Percentiles rank a stretch among this genome's conserved stretches.
Evolutionary conservation across 1,140 invertebrate genomes (phyloP).

Genomic region (Drosophila burlai): DNA sequence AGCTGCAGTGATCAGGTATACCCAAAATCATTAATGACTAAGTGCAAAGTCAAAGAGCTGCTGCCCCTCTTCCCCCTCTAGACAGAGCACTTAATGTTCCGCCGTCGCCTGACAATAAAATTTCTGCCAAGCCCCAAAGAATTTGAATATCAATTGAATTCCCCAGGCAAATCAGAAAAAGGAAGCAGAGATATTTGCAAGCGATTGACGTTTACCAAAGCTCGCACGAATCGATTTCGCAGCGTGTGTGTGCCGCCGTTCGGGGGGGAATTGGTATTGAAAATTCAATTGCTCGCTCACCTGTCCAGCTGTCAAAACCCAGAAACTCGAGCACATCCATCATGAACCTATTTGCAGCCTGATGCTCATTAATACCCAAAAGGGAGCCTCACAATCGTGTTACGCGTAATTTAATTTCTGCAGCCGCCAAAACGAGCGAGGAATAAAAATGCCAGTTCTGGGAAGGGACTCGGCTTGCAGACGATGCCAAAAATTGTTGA

Average conservation of each 20-base stretch:
- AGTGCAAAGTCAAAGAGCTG: constrained; percentile 4
- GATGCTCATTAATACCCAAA: constrained; percentile 79
- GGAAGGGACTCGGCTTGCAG: constrained; percentile 36
- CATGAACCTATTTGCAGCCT: constrained; percentile 62
- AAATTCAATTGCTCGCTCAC: constrained; percentile 57
- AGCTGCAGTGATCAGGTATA: background rate
- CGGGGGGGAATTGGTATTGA: constrained; percentile 10
- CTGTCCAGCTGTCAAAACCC: constrained; percentile 54
- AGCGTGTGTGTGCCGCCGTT: background rate
- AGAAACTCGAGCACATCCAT: constrained; percentile 61
- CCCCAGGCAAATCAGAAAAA: constrained; percentile 31
- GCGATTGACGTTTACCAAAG: constrained; percentile 28
- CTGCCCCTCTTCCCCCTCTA: background rate
- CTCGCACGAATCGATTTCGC: constrained; percentile 31
- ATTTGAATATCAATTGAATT: constrained; percentile 39
- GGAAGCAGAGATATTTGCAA: constrained; percentile 23
- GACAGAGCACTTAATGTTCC: constrained; percentile 3
- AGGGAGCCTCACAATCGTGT: constrained; percentile 75
- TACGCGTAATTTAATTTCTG: constrained; percentile 82
- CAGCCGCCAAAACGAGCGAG: constrained; percentile 44
- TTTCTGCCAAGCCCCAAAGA: background rate
- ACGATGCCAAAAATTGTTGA: constrained; percentile 74
- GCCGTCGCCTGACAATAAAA: background rate
- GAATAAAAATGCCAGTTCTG: constrained; percentile 52
- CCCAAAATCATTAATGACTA: background rate